Conservation (phyloP, 2,888 invertebrate genomes). For the Sphecodes monilicornis region DNA sequence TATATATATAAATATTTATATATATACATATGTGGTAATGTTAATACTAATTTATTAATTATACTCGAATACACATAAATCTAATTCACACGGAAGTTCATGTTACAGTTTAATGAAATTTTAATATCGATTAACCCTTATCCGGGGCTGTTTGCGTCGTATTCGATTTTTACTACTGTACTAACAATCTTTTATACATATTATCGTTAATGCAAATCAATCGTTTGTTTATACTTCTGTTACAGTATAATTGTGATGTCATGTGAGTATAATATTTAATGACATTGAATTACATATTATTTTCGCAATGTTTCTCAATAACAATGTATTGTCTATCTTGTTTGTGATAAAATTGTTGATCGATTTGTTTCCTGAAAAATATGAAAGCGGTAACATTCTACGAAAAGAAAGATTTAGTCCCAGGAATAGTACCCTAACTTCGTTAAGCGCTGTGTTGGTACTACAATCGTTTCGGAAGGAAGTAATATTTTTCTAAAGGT, state of each 20-base stretch:
- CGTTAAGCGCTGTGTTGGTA: constrained; percentile 15
- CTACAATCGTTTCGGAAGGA: constrained; percentile 21
- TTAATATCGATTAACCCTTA: constrained; percentile 71
- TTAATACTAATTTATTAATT: constrained; percentile 13
- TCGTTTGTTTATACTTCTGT: constrained; percentile 23
- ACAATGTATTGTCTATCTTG: not conserved
- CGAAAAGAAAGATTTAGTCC: constrained; percentile 14
- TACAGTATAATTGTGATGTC: constrained; percentile 51
- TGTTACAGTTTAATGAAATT: constrained; percentile 7
- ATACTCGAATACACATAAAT: not conserved
- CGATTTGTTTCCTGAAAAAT: not conserved
- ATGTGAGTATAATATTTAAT: constrained; percentile 57
- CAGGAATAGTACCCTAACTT: constrained; percentile 7
- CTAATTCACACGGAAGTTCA: not conserved
- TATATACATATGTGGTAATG: constrained; percentile 14
- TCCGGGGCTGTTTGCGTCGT: constrained; percentile 66
- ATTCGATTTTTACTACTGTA: constrained; percentile 20
- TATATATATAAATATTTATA: not conserved
- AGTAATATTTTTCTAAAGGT: constrained; percentile 71
- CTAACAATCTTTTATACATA: constrained; percentile 27
- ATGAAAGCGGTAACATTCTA: constrained; percentile 7
- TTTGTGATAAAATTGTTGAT: constrained; percentile 7
- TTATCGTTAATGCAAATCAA: constrained; percentile 16
- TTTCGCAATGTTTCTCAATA: constrained; percentile 24
- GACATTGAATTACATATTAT: constrained; percentile 30